These are phyloP conservation scores for Sebastes itinus DNA, from an alignment of 2,797 vertebrate species.

Conservation along the genomic window DNA sequence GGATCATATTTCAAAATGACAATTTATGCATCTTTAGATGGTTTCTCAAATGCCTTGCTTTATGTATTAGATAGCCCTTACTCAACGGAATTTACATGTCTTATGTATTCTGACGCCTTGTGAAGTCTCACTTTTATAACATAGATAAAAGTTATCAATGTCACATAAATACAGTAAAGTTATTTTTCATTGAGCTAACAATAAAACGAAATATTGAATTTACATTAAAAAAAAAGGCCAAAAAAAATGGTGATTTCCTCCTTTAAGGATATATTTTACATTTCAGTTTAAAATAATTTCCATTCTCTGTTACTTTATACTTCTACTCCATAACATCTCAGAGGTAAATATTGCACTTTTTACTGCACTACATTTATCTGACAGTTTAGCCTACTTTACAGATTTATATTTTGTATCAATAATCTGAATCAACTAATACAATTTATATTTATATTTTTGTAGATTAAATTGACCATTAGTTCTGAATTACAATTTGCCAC, in stretches of 20 bases:
- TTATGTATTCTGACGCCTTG: background rate
- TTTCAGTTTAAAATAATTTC: background rate
- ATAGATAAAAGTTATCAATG: background rate
- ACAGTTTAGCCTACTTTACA: too few relatives aligned
- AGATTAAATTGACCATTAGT: too few relatives aligned
- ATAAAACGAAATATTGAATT: background rate
- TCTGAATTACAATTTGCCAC: too few relatives aligned
- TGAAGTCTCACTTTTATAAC: background rate
- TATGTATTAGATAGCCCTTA: background rate
- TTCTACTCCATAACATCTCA: too few relatives aligned
- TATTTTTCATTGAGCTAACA: background rate
- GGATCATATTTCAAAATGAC: constrained; percentile 31
- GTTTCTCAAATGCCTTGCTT: background rate
- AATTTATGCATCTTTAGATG: background rate
- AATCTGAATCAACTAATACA: too few relatives aligned
- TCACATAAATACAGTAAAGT: background rate
- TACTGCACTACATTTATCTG: too few relatives aligned
- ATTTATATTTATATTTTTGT: too few relatives aligned
- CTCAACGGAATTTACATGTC: background rate
- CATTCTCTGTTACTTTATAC: too few relatives aligned
- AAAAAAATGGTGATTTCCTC: background rate
- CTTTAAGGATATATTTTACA: background rate
- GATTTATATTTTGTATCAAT: too few relatives aligned
- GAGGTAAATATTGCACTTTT: too few relatives aligned
- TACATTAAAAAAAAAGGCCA: background rate